phyloP scores from a whole-genome alignment of 2,888 invertebrate genomes.

The Oxyteleia sp. region DNA sequence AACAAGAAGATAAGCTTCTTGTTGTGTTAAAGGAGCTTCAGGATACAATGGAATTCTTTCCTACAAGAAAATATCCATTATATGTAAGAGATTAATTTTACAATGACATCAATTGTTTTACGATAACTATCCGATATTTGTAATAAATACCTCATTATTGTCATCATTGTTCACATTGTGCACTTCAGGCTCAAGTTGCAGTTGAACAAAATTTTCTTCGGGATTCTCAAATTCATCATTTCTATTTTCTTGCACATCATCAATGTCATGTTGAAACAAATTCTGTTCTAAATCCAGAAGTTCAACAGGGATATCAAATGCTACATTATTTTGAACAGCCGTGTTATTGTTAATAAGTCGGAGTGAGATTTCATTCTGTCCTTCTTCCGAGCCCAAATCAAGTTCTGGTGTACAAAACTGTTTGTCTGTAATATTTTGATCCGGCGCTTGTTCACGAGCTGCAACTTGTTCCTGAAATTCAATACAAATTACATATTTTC shows the following conservation, averaged over 20 bases:
- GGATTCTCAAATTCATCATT: conserved; percentile 5
- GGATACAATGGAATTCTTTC: conserved; percentile 26
- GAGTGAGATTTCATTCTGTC: neutral
- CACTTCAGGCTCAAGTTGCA: neutral
- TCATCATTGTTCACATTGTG: neutral
- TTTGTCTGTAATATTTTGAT: neutral
- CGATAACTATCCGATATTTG: too few species aligned
- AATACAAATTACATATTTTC: too few species aligned
- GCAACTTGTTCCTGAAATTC: conserved; percentile 1
- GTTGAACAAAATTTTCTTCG: neutral
- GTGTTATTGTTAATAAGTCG: neutral
- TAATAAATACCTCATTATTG: neutral
- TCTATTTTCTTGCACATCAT: conserved; percentile 4
- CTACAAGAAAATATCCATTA: conserved; percentile 27
- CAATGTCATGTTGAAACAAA: conserved; percentile 7
- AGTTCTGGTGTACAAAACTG: neutral
- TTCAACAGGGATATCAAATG: conserved; percentile 8
- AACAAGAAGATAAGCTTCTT: conserved; percentile 23
- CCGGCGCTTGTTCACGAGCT: neutral
- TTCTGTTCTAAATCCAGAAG: conserved; percentile 12
- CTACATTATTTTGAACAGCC: neutral
- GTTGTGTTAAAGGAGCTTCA: conserved; percentile 21
- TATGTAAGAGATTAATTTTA: too few species aligned
- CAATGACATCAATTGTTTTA: too few species aligned
- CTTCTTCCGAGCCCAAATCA: conserved; percentile 1